Evolutionary conservation across 1,140 invertebrate genomes (phyloP), one percentile per base, ranked within the genome.

Genomic region (Gonatopus flavifemur): DNA sequence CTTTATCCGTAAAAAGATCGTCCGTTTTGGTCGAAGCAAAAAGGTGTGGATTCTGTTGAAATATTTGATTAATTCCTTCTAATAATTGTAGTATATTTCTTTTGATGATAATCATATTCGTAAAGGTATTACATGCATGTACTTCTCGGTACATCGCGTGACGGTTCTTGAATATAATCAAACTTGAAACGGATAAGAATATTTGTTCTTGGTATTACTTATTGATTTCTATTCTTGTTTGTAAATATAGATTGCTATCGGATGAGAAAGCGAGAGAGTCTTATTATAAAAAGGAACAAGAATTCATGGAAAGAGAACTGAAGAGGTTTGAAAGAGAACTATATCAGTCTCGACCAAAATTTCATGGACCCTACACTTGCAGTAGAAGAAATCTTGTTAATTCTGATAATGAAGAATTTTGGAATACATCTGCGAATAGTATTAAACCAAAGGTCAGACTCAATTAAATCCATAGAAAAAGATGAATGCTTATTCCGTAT

Each of bases 371-470:
- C 1, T 64, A 66, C 30, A 16, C 13, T 0, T 71, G 67, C 36
- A 57, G 25, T 9, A 70, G 30, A 24, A 69, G 59, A 19, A 46
- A 36, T 9, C 35, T 70, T 15, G 52, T 55, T 7, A 54, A 50
- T 9, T 71, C 65, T 2, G 44, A 60, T 9, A 59, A 72, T 15
- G 45, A 63, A n/a, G 42, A 67, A 3, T 72, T 72, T 43, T 74
- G 69, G 71, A 28, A 10, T 1, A 46, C 42, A 16, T 37, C 46
- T 20, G 19, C 48, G 18, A 55, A 35, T 3, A 55, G 24, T 15
- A 12, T 43, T 5, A 53, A 48, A 31, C 38, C 37, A 18, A 61
- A 59, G 19, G 41, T 66, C 7, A 20, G n/a, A 10, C 16, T 21
- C n/a, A n/a, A n/a, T n/a, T n/a, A n/a, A n/a, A n/a, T n/a, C n/a